Conservation (phyloP, 2,888 invertebrate genomes). For the Cryptophagus acutangulus region DNA sequence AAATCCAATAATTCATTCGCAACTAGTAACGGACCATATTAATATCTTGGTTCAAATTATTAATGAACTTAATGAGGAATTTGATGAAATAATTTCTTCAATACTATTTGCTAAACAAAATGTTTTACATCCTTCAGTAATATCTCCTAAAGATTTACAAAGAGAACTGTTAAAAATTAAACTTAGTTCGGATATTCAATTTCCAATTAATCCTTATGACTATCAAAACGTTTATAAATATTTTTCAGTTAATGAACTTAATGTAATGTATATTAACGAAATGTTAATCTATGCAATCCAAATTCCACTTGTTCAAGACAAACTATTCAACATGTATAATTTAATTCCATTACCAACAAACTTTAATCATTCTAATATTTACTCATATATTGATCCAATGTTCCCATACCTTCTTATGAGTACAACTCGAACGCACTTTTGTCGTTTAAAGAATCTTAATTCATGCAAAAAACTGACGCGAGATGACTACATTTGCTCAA, state of each 20-base stretch:
- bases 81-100: conserved; percentile 8
- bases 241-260: conserved; percentile 8
- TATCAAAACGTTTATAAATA: conserved; percentile 9
- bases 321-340: too few relatives aligned
- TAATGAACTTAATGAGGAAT: conserved; percentile 7
- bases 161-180: conserved; percentile 9
- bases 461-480: too few relatives aligned
- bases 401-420: too few relatives aligned
- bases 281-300: background rate
- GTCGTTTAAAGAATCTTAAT: too few relatives aligned
- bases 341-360: too few relatives aligned
- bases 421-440: too few relatives aligned
- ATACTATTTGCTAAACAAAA: conserved; percentile 13
- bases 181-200: background rate
- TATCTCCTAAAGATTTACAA: conserved; percentile 12
- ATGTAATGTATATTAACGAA: conserved; percentile 2
- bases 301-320: too few relatives aligned
- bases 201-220: conserved; percentile 2
- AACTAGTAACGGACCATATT: background rate
- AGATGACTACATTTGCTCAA: too few relatives aligned
- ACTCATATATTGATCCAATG: too few relatives aligned
- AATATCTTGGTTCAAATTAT: background rate
- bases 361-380: too few relatives aligned
- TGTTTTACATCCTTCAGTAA: conserved; percentile 10
- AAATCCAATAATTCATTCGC: background rate